These are phyloP conservation scores for Meteorus colon DNA, from an alignment of 2,888 invertebrate genomes.

Conservation along the genomic window DNA sequence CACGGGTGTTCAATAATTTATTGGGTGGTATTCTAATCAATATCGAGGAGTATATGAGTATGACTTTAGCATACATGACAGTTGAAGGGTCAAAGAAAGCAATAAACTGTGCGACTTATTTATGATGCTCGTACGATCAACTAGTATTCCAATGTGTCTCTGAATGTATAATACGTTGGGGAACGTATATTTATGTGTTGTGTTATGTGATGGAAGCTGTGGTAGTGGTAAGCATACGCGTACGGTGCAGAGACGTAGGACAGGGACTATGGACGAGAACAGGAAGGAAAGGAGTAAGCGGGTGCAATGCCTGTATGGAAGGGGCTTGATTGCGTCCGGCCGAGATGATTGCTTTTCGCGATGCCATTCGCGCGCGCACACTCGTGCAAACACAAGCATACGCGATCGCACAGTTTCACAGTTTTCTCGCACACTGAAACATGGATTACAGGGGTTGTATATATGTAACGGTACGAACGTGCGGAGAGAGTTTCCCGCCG, in stretches of 20 bases:
- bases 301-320: conserved; percentile 1
- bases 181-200: not conserved
- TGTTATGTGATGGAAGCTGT: not conserved
- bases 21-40: not conserved
- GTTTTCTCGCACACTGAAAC: conserved; percentile 31
- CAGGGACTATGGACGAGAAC: conserved; percentile 44
- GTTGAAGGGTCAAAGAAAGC: not conserved
- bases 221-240: conserved; percentile 26
- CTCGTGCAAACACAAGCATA: conserved; percentile 38
- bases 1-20: not conserved
- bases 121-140: conserved; percentile 18
- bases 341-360: conserved; percentile 72
- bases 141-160: not conserved
- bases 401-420: conserved; percentile 17
- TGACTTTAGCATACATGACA: not conserved
- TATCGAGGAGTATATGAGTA: not conserved
- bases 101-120: not conserved
- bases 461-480: conserved; percentile 21
- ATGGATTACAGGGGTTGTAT: conserved; percentile 46
- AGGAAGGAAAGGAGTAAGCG: conserved; percentile 50
- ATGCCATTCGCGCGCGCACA: conserved; percentile 56
- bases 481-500: conserved; percentile 45
- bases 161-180: not conserved
- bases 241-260: conserved; percentile 39
- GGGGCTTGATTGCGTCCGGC: conserved; percentile 71